phyloP scores from a whole-genome alignment of 2,797 vertebrate species.

The Alauda arvensis region DNA sequence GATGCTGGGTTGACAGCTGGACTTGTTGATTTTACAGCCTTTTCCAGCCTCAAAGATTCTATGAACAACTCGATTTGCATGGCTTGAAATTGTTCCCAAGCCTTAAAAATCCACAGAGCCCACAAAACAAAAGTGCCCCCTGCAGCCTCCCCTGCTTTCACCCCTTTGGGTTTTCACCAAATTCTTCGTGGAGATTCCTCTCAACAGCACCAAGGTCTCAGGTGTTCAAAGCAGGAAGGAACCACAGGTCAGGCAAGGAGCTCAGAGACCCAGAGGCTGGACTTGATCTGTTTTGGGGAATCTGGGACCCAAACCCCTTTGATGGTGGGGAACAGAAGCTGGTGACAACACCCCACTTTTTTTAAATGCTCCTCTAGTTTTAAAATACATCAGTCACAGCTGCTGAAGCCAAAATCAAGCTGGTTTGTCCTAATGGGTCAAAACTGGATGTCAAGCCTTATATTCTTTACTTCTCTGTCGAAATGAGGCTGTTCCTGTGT shows the following conservation, averaged over 20 bases:
- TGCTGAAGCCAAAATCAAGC: not conserved
- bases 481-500: not conserved
- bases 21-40: not conserved
- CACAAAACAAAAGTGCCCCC: not conserved
- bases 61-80: not conserved
- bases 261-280: not conserved
- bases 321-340: not conserved
- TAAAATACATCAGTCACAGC: not conserved
- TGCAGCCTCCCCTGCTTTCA: not conserved
- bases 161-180: fast-evolving
- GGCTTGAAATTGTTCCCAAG: not conserved
- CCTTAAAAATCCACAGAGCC: not conserved
- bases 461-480: not conserved
- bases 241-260: not conserved
- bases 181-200: not conserved
- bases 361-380: not conserved
- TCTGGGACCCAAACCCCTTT: not conserved
- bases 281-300: not conserved
- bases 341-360: not conserved
- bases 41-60: not conserved
- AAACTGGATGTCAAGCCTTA: not conserved
- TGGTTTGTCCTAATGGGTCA: not conserved
- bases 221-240: not conserved
- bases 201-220: not conserved
- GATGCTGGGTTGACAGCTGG: not conserved